Evolutionary conservation across 2,888 invertebrate species (phyloP), one percentile per base, ranked within the genome.

Genomic region (Apamea anceps): DNA sequence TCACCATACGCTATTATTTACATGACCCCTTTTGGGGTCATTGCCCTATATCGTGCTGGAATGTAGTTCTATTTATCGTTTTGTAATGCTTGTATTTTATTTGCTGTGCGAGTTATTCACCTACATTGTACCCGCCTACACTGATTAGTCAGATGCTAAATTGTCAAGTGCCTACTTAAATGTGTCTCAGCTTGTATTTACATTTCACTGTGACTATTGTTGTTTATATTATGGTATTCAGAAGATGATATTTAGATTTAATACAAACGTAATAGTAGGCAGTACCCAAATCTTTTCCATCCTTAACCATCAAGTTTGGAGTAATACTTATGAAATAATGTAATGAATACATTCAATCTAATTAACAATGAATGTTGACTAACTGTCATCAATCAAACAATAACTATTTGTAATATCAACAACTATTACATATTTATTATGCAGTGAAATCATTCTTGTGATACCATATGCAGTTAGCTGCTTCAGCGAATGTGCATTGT

Each of bases 21-120:
- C 89, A 90, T 92, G 93, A 92, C 91, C 92, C 89, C 84, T 87
- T 91, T 92, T 86, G 87, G 89, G 94, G 95, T 95, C 94, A 94
- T 91, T 95, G 94, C 91, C 93, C 94, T 90, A 91, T 88, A 68
- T 76, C 65, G 48, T 62, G 60, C 72, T n/a, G 77, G 75, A 70
- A 65, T 79, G 70, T 66, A 68, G 37, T 73, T 72, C 48, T 88
- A 83, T 78, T 80, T 85, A 76, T 62, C 66, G 73, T 80, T 77
- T 37, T 72, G 63, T 74, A 87, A 66, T 83, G 77, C 70, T 83
- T 78, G 37, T 78, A 72, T 81, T 80, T 81, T 82, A 79, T 85
- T 85, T 85, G 89, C 90, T 85, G 6, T 83, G 90, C 89, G 89
- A 87, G 74, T 77, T 85, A 75, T 80, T 81, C 73, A 82, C 82